Percentiles rank a stretch among this genome's conserved stretches.
phyloP scores from a whole-genome alignment of 2,113 vertebrate species.

The Microtus oregoni region DNA sequence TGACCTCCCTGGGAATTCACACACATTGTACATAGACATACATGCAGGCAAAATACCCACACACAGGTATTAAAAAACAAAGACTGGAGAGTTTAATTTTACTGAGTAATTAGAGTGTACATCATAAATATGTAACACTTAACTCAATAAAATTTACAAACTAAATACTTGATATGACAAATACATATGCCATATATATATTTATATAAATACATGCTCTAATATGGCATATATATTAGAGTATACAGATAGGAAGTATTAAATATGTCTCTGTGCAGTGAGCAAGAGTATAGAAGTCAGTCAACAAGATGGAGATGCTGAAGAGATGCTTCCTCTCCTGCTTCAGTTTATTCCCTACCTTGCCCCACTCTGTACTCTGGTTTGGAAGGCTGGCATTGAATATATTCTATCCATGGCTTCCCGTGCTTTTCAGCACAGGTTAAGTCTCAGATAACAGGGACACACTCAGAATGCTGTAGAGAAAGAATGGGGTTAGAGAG shows the following conservation, averaged over 20 bases:
- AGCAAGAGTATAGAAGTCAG: not conserved
- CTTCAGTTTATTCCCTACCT: not conserved
- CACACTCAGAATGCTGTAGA: not conserved
- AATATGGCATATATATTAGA: not conserved
- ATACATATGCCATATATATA: not conserved
- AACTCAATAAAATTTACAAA: slow-evolving; percentile 21
- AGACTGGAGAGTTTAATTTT: slow-evolving; percentile 8
- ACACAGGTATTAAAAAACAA: not conserved
- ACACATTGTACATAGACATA: not conserved
- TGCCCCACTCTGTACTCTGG: not conserved
- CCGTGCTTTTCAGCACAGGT: not conserved
- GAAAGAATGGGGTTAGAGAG: not conserved
- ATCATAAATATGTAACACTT: slow-evolving; percentile 15
- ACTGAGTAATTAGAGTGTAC: not conserved
- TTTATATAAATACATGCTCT: too few relatives aligned
- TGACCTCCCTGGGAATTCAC: not conserved
- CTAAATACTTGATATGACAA: not conserved
- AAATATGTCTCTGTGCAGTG: not conserved
- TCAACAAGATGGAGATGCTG: not conserved
- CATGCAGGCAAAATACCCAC: not conserved
- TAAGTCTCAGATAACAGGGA: not conserved
- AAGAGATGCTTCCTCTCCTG: not conserved
- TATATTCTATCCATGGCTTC: not conserved
- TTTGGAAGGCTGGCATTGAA: not conserved
- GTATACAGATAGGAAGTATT: not conserved